Conservation (phyloP, 2,797 vertebrate genomes). For the Sitta carolinensis region DNA sequence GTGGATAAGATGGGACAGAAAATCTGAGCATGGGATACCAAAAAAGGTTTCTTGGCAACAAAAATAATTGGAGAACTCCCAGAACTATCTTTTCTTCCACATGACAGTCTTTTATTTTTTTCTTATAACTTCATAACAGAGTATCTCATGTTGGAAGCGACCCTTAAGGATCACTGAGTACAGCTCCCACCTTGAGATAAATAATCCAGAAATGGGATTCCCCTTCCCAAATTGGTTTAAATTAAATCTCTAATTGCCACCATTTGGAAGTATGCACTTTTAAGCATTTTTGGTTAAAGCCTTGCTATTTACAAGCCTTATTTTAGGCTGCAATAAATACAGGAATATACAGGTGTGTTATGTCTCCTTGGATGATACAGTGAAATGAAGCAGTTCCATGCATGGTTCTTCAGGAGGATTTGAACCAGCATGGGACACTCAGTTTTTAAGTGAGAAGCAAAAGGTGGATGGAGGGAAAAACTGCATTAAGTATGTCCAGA, state of each 20-base stretch:
- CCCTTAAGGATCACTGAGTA: not conserved
- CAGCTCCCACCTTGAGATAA: not conserved
- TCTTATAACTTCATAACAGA: not conserved
- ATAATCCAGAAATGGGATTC: conserved; percentile 22
- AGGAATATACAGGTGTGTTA: not conserved
- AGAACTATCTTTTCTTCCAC: conserved; percentile 7
- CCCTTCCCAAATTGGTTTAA: not conserved
- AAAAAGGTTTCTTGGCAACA: conserved; percentile 24
- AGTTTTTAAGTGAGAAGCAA: not conserved
- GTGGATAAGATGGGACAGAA: conserved; percentile 49
- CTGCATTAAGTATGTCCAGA: not conserved
- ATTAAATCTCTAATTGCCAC: not conserved
- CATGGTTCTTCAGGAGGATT: not conserved
- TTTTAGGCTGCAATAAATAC: not conserved
- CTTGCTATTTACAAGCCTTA: not conserved
- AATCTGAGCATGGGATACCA: conserved; percentile 5
- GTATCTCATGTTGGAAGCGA: not conserved
- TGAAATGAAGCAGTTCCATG: not conserved
- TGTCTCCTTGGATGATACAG: not conserved
- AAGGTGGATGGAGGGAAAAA: not conserved
- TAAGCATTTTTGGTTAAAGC: not conserved
- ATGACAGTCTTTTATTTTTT: conserved; percentile 14
- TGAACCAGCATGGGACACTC: not conserved
- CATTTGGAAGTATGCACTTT: not conserved
- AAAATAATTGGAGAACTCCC: not conserved